Base-by-base conservation (phyloP, 1,140 invertebrate genomes). In the Solenopsis fugax region DNA sequence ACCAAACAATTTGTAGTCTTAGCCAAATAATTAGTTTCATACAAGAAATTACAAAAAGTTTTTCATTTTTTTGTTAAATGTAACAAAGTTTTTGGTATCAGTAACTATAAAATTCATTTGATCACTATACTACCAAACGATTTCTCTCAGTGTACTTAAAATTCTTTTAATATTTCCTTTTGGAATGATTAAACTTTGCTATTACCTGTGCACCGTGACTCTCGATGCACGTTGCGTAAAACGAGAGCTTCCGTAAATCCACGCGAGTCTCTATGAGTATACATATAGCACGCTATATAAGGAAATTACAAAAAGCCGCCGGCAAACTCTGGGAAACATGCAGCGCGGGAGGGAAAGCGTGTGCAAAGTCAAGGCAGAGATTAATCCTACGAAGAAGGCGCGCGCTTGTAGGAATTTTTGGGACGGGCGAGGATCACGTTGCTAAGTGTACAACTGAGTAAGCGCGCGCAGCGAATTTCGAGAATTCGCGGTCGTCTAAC, bases 361-460 rank as follows among this genome's bases (percentile, higher is more conserved):
- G 54, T 58, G 80, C 80, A 84, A 84, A 73, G 80, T 84, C 80
- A 84, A 84, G 80, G 80, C 80, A 50, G 69, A 50, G 45, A 41
- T 72, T 71, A 29, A 58, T 64, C 21, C 78, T 24, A 5, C 34
- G 34, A 18, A 60, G 24, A 54, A 50, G 41, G 4, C 16, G 34
- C 7, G 56, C 60, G 13, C 37, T 72, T 5, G 67, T 13, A 60
- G 80, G 80, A 75, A 84, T 84, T 84, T 75, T 84, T 75, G 69
- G 80, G 80, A 84, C 62, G 80, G 80, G 69, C 56, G 48, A 24
- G 5, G n/a, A 34, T 84, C 56, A 62, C 69, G 80, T 48, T 12
- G 24, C 24, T n/a, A 58, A 72, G 4, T 58, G 16, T 24, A 45
- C 21, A 48, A 67, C 13, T 18, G 54, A 58, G 10, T 45, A 37